Conservation (phyloP, 1,140 invertebrate genomes). For the Bombus waltoni region DNA sequence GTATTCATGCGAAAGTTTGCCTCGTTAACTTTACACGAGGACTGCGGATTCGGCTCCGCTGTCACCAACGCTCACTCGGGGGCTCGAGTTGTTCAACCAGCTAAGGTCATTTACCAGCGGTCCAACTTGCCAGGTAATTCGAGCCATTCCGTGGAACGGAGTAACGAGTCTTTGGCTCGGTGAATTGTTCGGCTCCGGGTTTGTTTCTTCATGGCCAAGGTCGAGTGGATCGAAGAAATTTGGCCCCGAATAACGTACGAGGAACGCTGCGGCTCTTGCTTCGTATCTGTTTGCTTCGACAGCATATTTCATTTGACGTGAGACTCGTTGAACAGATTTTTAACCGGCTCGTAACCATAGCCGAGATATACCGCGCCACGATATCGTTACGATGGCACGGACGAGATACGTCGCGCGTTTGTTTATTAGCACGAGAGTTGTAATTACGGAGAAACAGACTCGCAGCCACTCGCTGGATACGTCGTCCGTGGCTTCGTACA, state of each 20-base stretch:
- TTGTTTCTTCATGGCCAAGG: conserved; percentile 28
- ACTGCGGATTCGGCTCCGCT: conserved; percentile 44
- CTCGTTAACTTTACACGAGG: conserved; percentile 79
- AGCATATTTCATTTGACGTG: not conserved
- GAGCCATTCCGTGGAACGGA: conserved; percentile 52
- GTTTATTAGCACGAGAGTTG: too few relatives aligned
- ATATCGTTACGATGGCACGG: too few relatives aligned
- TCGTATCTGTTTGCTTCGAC: not conserved
- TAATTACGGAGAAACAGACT: too few relatives aligned
- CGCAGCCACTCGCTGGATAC: too few relatives aligned
- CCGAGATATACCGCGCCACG: too few relatives aligned
- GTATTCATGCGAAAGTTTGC: conserved; percentile 80
- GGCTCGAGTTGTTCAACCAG: not conserved
- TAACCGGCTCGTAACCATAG: not conserved
- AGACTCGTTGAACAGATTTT: not conserved
- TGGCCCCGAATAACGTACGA: not conserved
- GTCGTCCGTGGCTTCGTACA: too few relatives aligned
- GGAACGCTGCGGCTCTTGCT: not conserved
- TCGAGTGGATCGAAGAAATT: conserved; percentile 40
- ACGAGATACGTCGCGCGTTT: too few relatives aligned
- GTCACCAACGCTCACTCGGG: conserved; percentile 10
- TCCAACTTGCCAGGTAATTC: conserved; percentile 60
- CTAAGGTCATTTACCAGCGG: conserved; percentile 38
- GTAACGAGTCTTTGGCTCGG: conserved; percentile 39
- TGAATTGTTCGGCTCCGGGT: conserved; percentile 7